phyloP scores from a whole-genome alignment of 2,113 vertebrate genomes.

The Cynopterus brachyotis region DNA sequence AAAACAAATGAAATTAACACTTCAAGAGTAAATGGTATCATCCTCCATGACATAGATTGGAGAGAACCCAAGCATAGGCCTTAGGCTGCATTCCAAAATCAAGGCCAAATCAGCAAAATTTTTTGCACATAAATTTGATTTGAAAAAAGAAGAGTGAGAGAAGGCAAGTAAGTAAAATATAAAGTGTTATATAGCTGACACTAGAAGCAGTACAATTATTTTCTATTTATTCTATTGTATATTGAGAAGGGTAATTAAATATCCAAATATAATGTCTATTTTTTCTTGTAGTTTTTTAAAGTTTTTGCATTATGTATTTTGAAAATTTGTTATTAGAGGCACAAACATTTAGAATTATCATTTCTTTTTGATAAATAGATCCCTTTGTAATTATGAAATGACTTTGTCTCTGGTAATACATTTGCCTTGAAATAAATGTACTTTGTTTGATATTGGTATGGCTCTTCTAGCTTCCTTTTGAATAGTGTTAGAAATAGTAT shows the following conservation, averaged over 20 bases:
- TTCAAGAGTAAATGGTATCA: background rate
- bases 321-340: background rate
- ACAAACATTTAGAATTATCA: background rate
- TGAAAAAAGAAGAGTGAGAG: background rate
- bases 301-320: background rate
- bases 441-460: background rate
- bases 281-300: background rate
- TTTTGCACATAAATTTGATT: background rate
- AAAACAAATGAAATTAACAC: constrained; percentile 52
- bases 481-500: background rate
- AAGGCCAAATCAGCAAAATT: constrained; percentile 20
- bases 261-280: background rate
- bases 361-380: background rate
- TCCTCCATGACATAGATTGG: background rate
- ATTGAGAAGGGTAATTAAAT: background rate
- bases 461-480: background rate
- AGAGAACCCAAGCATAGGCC: background rate
- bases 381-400: background rate
- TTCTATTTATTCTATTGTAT: background rate
- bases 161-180: background rate
- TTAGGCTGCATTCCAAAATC: constrained; percentile 3
- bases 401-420: background rate
- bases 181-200: background rate
- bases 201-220: background rate
- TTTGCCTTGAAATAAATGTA: constrained; percentile 21